These are phyloP conservation scores for Lepidonotus clava DNA, from an alignment of 2,888 invertebrate species.

Conservation along the genomic window DNA sequence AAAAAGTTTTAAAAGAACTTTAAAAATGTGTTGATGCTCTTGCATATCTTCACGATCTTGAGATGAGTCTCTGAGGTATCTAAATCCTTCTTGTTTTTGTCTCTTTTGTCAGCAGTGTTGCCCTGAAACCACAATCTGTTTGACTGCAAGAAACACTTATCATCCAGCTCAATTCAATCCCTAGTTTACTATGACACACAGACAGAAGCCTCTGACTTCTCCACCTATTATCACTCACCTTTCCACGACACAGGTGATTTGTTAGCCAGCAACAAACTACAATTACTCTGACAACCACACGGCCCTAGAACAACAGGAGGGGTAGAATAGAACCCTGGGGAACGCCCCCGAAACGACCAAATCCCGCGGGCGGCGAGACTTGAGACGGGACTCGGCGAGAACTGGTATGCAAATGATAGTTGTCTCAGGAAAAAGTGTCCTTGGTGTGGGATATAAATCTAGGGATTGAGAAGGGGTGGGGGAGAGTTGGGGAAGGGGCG, in stretches of 20 bases:
- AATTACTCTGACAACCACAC: constrained; percentile 13
- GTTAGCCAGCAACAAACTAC: background rate
- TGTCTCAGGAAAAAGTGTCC: background rate
- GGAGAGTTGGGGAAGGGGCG: background rate
- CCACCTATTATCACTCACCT: no score
- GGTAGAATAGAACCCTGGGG: background rate
- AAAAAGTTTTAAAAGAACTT: no score
- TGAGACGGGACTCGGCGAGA: background rate
- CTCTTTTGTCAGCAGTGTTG: no score
- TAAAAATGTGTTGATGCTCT: no score
- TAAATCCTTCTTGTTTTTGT: no score
- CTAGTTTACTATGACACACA: no score
- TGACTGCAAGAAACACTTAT: no score
- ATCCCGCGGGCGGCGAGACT: background rate
- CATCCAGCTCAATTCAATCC: no score
- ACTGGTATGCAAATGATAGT: background rate
- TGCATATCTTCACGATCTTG: no score
- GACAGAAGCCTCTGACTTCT: no score
- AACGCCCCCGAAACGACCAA: background rate
- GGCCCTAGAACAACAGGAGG: background rate
- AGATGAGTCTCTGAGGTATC: no score
- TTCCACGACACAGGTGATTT: background rate
- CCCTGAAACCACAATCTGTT: no score
- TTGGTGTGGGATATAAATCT: background rate
- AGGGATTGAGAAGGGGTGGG: background rate